Evolutionary conservation across 2,888 invertebrate species (phyloP).

Genomic region (Cheilosia vernalis): DNA sequence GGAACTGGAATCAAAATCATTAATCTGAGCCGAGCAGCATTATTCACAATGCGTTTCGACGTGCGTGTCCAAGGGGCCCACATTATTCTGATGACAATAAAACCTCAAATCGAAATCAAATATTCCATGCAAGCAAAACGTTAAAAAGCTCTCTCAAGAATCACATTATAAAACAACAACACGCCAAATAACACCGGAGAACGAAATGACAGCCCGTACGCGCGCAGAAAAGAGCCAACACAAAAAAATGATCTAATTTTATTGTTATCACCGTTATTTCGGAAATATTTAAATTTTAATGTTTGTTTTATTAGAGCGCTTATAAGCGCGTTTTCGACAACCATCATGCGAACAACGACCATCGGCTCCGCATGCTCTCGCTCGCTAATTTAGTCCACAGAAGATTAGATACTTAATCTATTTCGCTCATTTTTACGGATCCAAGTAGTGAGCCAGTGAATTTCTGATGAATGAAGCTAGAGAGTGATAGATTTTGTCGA

Average conservation of each 20-base stretch:
- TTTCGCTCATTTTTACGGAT: conserved; percentile 68
- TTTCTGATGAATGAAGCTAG: conserved; percentile 65
- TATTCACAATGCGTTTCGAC: conserved; percentile 70
- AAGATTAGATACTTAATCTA: conserved; percentile 70
- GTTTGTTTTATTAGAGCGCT: conserved; percentile 69
- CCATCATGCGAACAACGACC: conserved; percentile 49
- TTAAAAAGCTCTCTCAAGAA: conserved; percentile 64
- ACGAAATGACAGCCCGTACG: conserved; percentile 13
- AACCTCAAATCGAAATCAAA: conserved; percentile 55
- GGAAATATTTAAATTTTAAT: conserved; percentile 72
- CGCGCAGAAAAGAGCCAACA: conserved; percentile 17
- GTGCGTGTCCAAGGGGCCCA: conserved; percentile 67
- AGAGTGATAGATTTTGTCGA: neutral
- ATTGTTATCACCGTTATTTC: conserved; percentile 74
- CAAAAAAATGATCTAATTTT: conserved; percentile 71
- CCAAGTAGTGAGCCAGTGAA: conserved; percentile 62
- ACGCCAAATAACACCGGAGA: conserved; percentile 34
- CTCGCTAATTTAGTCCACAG: conserved; percentile 64
- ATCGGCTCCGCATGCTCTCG: conserved; percentile 24
- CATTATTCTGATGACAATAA: conserved; percentile 45
- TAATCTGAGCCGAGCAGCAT: conserved; percentile 37
- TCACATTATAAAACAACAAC: conserved; percentile 43
- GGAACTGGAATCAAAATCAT: conserved; percentile 50
- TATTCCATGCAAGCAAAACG: conserved; percentile 70
- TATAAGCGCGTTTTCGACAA: conserved; percentile 64